These are phyloP conservation scores for Castor canadensis DNA, from an alignment of 2,113 vertebrate species.

Conservation along the genomic window DNA sequence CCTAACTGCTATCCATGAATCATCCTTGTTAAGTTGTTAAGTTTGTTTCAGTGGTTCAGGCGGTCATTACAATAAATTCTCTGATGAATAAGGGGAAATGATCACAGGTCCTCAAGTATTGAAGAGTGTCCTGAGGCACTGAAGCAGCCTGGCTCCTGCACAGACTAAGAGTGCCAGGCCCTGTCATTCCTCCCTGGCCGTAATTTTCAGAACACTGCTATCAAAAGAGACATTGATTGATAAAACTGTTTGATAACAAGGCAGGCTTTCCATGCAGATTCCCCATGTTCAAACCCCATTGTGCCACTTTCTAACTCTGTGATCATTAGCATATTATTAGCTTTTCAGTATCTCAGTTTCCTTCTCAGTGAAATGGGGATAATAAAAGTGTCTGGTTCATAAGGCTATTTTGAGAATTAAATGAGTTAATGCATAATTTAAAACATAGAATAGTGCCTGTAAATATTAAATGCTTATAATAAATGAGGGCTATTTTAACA, in stretches of 20 bases:
- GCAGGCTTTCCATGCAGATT: neutral
- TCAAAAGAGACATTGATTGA: neutral
- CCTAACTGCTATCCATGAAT: slow-evolving; percentile 63
- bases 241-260: neutral
- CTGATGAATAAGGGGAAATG: neutral
- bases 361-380: neutral
- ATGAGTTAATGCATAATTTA: neutral
- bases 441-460: neutral
- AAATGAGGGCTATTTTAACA: neutral
- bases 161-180: neutral
- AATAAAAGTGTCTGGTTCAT: neutral
- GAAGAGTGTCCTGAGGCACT: neutral
- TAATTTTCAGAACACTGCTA: neutral
- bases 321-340: neutral
- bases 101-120: neutral
- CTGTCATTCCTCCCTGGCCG: neutral
- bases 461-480: neutral
- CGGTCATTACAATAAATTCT: slow-evolving; percentile 36
- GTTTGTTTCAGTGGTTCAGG: slow-evolving; percentile 35
- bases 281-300: neutral
- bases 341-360: neutral
- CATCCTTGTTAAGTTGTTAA: slow-evolving; percentile 57
- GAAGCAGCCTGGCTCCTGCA: neutral
- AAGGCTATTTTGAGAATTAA: slow-evolving; percentile 37
- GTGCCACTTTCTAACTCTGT: neutral